Evolutionary conservation across 2,888 invertebrate species (phyloP), one percentile per base, ranked within the genome.

Genomic region (Pachliopta kotzebuea): DNA sequence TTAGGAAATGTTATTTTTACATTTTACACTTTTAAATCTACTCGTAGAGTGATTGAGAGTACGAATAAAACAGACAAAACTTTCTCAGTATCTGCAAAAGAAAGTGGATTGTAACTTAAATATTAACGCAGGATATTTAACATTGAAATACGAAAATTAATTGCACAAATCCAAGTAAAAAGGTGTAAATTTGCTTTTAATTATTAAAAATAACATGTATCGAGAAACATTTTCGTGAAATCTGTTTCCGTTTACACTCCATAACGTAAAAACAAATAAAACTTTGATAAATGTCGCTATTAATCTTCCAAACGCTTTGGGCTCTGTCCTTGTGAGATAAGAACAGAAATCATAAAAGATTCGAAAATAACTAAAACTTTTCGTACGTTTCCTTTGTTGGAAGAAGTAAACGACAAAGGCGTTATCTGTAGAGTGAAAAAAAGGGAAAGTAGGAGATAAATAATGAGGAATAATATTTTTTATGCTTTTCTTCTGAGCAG

Each of bases 241-340:
- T 45, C 17, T 56, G 52, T 37, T 53, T 21, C 24, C 53, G 56
- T 52, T 56, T 57, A 52, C 49, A 52, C 11, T 55, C 42, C 24
- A 42, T 45, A 54, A 31, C 49, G 29, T 63, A 31, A 85, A 85
- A 85, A 84, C 84, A 85, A 85, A 84, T 84, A 85, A 83, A 86
- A 84, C 82, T 84, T 84, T 85, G 86, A 87, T 85, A 85, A 86
- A 87, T 86, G 85, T 80, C 75, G 74, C 83, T 77, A 86, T 86
- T 86, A 83, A 86, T 86, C 85, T 85, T 81, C 76, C 71, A 69
- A 70, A 73, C 76, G 75, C 76, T 78, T 83, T 75, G 72, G 71
- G 70, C 73, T 71, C 74, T 74, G 75, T 74, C 77, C 77, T 78
- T 75, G 80, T 74, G 60, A 65, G 68, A 71, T 68, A 68, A 68